Percentiles rank a stretch among this genome's conserved stretches.
phyloP scores from a whole-genome alignment of 2,113 vertebrate species.

The Tonatia bakeri region DNA sequence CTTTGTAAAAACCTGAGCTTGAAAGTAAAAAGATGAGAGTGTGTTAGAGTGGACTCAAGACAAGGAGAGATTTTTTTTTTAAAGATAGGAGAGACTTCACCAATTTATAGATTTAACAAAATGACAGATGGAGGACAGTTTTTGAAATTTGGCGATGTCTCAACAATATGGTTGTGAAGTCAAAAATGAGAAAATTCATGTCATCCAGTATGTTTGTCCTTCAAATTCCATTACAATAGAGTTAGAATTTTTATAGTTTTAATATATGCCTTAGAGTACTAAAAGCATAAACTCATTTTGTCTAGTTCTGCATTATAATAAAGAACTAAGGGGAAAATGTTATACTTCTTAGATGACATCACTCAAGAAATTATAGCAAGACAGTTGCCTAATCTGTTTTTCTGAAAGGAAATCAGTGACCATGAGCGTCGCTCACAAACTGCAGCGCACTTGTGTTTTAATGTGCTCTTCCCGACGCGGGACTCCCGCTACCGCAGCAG shows the following conservation, averaged over 20 bases:
- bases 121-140: not conserved
- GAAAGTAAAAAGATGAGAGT: not conserved
- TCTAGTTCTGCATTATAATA: slow-evolving; percentile 44
- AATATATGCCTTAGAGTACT: not conserved
- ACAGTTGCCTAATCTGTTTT: not conserved
- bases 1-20: not conserved
- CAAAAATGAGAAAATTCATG: not conserved
- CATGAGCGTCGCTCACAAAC: not conserved
- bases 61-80: not conserved
- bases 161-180: not conserved
- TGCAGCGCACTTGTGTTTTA: not conserved
- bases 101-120: not conserved
- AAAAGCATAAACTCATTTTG: slow-evolving; percentile 32
- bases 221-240: slow-evolving; percentile 43
- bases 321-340: slow-evolving; percentile 47
- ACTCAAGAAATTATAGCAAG: slow-evolving; percentile 38
- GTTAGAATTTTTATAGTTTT: not conserved
- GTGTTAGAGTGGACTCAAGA: not conserved
- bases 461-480: not conserved
- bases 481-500: not conserved
- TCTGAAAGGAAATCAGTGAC: not conserved
- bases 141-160: not conserved
- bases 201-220: slow-evolving; percentile 44
- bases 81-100: not conserved
- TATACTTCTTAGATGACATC: slow-evolving; percentile 41